Evolutionary conservation across 2,797 vertebrate genomes (phyloP).

Genomic region (Synaphobranchus kaupii): DNA sequence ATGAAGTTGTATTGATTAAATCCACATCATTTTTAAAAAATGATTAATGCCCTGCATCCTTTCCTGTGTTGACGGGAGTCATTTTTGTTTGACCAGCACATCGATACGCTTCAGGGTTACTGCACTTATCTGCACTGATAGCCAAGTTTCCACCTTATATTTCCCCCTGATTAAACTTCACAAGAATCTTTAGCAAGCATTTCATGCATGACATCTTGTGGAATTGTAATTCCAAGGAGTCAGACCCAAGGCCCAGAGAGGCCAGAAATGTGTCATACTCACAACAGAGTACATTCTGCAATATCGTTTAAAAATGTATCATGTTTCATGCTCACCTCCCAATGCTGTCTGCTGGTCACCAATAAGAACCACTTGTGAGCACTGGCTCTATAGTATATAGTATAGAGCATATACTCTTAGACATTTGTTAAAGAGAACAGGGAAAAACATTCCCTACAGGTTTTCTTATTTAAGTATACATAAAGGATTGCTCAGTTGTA

Average conservation of each 20-base stretch:
- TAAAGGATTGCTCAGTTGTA: neutral
- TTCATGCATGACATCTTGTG: neutral
- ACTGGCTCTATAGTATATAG: too few relatives aligned
- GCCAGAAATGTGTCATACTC: neutral
- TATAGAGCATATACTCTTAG: neutral
- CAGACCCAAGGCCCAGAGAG: neutral
- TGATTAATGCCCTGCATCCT: neutral
- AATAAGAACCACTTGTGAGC: neutral
- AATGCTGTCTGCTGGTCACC: neutral
- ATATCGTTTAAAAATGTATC: neutral
- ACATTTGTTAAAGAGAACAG: neutral
- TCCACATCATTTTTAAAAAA: neutral
- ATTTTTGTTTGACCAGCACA: constrained; percentile 5
- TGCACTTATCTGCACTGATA: neutral
- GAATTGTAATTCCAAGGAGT: neutral
- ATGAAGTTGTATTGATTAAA: neutral
- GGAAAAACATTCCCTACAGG: neutral
- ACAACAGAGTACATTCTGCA: neutral
- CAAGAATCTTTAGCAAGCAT: neutral
- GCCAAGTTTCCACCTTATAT: neutral
- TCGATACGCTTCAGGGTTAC: constrained; percentile 6
- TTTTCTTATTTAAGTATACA: neutral
- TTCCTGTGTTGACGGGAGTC: neutral
- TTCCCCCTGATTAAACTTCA: neutral
- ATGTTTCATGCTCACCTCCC: neutral